Conservation (phyloP, 1,140 invertebrate species). For the Pseudoatta argentina region DNA sequence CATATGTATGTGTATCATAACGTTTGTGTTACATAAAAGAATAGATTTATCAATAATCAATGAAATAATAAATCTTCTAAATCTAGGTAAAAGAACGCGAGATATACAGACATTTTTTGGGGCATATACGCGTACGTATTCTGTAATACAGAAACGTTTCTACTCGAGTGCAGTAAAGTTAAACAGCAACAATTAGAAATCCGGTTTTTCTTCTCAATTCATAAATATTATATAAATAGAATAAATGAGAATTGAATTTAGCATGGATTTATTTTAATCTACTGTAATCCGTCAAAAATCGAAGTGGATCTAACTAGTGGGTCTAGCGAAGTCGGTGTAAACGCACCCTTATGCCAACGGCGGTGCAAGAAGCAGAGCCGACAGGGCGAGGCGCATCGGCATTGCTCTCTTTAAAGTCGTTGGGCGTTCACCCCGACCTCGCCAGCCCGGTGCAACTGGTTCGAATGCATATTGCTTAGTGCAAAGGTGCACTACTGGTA, state of each 20-base stretch:
- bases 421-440: constrained; percentile 86
- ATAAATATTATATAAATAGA: too few relatives aligned
- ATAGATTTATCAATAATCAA: neutral
- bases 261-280: neutral
- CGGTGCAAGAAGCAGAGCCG: constrained; percentile 78
- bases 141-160: neutral
- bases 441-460: constrained; percentile 83
- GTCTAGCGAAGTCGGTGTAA: constrained; percentile 60
- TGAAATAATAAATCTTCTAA: neutral
- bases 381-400: constrained; percentile 74
- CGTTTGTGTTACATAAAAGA: neutral
- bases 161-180: constrained; percentile 2
- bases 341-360: constrained; percentile 78
- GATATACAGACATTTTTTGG: neutral
- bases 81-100: neutral
- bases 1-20: neutral
- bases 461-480: constrained; percentile 82
- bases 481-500: constrained; percentile 82
- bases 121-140: neutral
- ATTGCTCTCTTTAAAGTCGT: constrained; percentile 84
- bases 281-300: constrained; percentile 1
- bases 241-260: neutral
- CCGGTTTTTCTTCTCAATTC: neutral
- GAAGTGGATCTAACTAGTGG: constrained; percentile 26
- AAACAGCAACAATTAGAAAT: neutral